A percentile compares a stretch with the other conserved stretches of the same genome.
These are phyloP conservation scores for Eufriesea mexicana DNA, from an alignment of 1,140 invertebrate species.

Conservation along the genomic window DNA sequence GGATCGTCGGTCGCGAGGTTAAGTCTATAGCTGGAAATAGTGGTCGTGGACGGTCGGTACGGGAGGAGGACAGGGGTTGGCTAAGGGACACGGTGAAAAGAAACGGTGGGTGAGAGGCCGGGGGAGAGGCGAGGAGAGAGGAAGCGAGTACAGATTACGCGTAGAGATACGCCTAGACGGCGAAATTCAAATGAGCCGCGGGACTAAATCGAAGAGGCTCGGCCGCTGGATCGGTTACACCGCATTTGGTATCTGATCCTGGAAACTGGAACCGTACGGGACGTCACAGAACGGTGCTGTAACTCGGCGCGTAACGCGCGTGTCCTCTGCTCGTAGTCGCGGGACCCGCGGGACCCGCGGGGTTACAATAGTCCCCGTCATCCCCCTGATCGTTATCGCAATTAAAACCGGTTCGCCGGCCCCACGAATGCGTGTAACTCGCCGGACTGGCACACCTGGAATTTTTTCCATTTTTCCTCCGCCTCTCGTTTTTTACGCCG, in stretches of 20 bases:
- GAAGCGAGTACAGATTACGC: conserved; percentile 51
- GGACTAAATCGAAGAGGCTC: conserved; percentile 70
- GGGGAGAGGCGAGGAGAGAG: not conserved
- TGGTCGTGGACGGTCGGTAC: conserved; percentile 19
- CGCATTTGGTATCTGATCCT: conserved; percentile 57
- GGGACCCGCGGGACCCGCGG: not conserved
- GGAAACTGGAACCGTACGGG: conserved; percentile 57
- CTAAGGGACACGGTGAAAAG: not conserved
- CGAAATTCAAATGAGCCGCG: conserved; percentile 74
- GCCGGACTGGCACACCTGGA: not conserved
- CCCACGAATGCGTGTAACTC: not conserved
- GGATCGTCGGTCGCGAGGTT: conserved; percentile 75
- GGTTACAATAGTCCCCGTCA: conserved; percentile 49
- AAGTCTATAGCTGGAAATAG: conserved; percentile 62
- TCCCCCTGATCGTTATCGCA: conserved; percentile 52
- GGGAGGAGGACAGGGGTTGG: not conserved
- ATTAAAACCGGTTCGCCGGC: conserved; percentile 51
- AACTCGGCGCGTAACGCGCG: conserved; percentile 57
- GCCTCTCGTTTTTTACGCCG: not conserved
- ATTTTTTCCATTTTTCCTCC: not conserved
- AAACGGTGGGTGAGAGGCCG: too few species aligned
- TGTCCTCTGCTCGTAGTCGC: conserved; percentile 31
- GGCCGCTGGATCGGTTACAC: conserved; percentile 72
- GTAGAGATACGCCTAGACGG: conserved; percentile 57
- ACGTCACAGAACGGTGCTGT: conserved; percentile 57